Evolutionary conservation across 2,113 vertebrate genomes (phyloP).

Genomic region (Oncorhynchus mykiss): DNA sequence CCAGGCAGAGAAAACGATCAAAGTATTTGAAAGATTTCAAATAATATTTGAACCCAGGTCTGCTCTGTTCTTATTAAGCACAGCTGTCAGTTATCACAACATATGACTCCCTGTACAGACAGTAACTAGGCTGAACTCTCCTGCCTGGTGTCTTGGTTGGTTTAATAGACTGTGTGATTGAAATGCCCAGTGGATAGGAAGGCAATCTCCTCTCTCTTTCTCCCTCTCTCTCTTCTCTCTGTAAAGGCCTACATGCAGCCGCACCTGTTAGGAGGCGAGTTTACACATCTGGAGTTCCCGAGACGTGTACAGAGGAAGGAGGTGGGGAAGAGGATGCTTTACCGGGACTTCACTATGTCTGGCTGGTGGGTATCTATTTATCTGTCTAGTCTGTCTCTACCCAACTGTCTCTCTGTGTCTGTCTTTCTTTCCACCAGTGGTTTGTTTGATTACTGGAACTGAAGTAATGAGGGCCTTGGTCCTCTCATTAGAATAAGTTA

Average conservation of each 20-base stretch:
- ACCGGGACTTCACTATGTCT: constrained; percentile 96
- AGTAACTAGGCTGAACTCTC: constrained; percentile 17
- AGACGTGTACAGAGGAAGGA: constrained; percentile 95
- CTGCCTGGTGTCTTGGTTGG: constrained; percentile 10
- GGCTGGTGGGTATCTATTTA: constrained; percentile 83
- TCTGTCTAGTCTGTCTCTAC: no score
- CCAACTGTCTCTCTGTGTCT: no score
- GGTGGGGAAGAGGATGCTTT: constrained; percentile 96
- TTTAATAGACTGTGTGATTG: constrained; percentile 10
- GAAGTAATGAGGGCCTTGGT: background rate
- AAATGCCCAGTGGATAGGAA: no score
- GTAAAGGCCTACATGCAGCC: constrained; percentile 95
- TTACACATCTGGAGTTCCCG: constrained; percentile 99
- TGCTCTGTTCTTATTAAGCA: no score
- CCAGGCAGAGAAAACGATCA: no score
- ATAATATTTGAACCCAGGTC: no score
- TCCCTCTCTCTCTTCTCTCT: constrained; percentile 13
- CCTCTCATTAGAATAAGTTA: no score
- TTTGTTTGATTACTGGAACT: background rate
- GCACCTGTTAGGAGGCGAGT: constrained; percentile 94
- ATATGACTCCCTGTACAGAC: background rate
- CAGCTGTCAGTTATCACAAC: no score
- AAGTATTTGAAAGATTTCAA: no score
- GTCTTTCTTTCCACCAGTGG: no score
- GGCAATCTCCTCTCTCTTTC: no score